Conservation (phyloP, 2,113 vertebrate genomes). For the Siniperca chuatsi region DNA sequence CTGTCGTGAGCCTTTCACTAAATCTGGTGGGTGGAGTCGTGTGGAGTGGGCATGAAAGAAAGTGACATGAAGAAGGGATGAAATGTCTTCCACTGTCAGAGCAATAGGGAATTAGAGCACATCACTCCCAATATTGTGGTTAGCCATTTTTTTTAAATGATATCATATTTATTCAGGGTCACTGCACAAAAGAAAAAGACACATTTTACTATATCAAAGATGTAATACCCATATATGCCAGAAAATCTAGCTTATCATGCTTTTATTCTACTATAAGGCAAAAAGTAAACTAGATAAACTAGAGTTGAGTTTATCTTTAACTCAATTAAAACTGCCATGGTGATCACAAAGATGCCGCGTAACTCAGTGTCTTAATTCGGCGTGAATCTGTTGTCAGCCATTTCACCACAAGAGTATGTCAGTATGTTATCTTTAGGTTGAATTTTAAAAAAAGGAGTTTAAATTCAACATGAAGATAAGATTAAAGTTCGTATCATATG, state of each 20-base stretch:
- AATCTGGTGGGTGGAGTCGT: constrained; percentile 31
- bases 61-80: background rate
- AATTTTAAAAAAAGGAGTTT: too few relatives aligned
- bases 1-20: constrained; percentile 54
- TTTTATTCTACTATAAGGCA: background rate
- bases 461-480: background rate
- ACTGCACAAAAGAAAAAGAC: background rate
- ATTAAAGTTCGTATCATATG: background rate
- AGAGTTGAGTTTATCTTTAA: too few relatives aligned
- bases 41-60: background rate
- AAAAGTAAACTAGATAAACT: background rate
- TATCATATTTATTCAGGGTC: background rate
- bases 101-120: background rate
- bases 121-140: too few relatives aligned
- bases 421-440: background rate
- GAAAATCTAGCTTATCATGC: background rate
- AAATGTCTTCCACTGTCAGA: background rate
- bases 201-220: background rate
- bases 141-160: background rate
- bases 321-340: background rate
- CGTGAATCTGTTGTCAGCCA: too few relatives aligned
- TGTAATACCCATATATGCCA: background rate
- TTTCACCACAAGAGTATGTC: background rate
- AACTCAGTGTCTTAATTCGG: too few relatives aligned
- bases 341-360: background rate